A percentile compares a stretch with the other conserved stretches of the same genome.
Conservation (phyloP, 1,140 invertebrate genomes). For the Oncopeltus fasciatus region DNA sequence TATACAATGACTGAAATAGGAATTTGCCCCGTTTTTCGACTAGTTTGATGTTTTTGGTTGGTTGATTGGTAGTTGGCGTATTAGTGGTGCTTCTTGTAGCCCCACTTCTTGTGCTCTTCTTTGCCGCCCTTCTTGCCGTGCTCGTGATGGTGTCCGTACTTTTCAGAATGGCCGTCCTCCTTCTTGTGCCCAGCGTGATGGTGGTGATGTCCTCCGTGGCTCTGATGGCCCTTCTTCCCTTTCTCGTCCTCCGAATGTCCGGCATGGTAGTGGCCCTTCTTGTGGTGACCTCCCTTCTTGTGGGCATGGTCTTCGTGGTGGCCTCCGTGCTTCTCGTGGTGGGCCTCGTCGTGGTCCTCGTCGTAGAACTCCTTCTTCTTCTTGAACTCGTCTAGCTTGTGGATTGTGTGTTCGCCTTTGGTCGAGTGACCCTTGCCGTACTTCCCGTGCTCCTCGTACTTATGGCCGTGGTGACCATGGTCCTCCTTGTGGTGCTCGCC, state of each 20-base stretch:
- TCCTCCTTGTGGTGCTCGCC: slow-evolving; percentile 38
- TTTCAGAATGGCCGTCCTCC: slow-evolving; percentile 46
- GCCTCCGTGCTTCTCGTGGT: slow-evolving; percentile 43
- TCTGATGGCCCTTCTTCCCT: slow-evolving; percentile 43
- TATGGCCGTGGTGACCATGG: slow-evolving; percentile 47
- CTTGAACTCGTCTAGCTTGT: slow-evolving; percentile 54
- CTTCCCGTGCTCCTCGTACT: slow-evolving; percentile 43
- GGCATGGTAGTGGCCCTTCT: slow-evolving; percentile 52
- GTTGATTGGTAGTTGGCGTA: not conserved
- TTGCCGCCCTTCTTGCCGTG: slow-evolving; percentile 51
- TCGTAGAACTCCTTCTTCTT: slow-evolving; percentile 55
- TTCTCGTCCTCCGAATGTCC: slow-evolving; percentile 45
- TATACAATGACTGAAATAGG: too few relatives aligned
- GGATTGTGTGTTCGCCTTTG: slow-evolving; percentile 48
- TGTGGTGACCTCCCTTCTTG: slow-evolving; percentile 57
- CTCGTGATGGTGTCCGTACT: slow-evolving; percentile 46
- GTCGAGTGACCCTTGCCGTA: slow-evolving; percentile 48
- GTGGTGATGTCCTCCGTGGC: slow-evolving; percentile 43
- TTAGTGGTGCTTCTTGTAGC: slow-evolving; percentile 27
- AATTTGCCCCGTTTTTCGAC: not conserved
- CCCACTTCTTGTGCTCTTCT: slow-evolving; percentile 49
- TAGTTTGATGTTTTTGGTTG: not conserved
- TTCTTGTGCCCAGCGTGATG: slow-evolving; percentile 50
- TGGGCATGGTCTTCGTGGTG: slow-evolving; percentile 43
- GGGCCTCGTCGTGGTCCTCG: slow-evolving; percentile 44